Conservation (phyloP, 1,140 invertebrate species). For the Oscheius sp. region DNA sequence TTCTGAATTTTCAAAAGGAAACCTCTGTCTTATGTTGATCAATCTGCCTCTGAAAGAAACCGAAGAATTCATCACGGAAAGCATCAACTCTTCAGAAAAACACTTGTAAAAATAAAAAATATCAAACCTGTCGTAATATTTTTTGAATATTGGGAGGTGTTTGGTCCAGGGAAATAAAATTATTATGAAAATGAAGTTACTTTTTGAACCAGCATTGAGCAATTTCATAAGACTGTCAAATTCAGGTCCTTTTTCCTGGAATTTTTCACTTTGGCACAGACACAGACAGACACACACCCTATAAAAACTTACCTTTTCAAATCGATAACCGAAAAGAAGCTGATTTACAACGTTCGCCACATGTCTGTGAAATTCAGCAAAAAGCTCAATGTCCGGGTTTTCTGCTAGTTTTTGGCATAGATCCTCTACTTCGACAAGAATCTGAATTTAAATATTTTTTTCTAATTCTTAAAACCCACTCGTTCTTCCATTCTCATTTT, state of each 20-base stretch:
- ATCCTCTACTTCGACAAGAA: conserved; percentile 33
- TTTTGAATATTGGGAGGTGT: background rate
- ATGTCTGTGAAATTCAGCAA: background rate
- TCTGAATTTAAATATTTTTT: background rate
- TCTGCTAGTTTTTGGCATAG: conserved; percentile 13
- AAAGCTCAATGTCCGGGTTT: background rate
- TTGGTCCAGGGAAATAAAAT: background rate
- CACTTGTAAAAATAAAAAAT: background rate
- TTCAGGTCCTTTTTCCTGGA: background rate
- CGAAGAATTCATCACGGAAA: conserved; percentile 19
- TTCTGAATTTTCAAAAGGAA: conserved; percentile 2
- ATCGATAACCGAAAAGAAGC: conserved; percentile 24
- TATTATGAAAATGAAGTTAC: background rate
- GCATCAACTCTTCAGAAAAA: background rate
- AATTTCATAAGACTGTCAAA: background rate
- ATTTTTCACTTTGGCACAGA: background rate
- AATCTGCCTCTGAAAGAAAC: conserved; percentile 36
- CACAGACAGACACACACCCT: background rate
- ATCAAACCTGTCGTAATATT: background rate
- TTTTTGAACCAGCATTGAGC: background rate
- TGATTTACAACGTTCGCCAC: conserved; percentile 38
- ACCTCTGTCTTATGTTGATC: conserved; percentile 16
- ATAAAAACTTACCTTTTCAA: background rate
- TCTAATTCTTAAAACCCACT: background rate
- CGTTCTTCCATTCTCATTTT: conserved; percentile 42